Conservation (phyloP, 23 tunicate genomes). For the Styela clava region DNA sequence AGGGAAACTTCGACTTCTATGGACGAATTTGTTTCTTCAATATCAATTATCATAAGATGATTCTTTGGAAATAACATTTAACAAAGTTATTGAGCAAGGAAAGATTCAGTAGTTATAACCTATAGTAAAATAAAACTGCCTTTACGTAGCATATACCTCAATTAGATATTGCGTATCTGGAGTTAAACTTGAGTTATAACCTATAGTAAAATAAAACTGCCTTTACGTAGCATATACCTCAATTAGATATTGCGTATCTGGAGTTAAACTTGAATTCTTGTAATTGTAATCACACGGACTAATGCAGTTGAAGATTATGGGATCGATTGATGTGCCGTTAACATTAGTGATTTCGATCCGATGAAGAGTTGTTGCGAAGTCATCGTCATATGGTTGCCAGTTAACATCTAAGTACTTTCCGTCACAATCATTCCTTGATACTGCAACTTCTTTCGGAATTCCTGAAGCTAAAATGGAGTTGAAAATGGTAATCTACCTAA, state of each 20-base stretch:
- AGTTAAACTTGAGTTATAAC: neutral
- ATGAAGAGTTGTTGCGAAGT: neutral
- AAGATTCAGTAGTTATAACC: too few relatives aligned
- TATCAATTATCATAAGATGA: too few relatives aligned
- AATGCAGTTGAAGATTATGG: neutral
- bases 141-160: constrained; percentile 11
- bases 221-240: too few relatives aligned
- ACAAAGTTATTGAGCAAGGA: too few relatives aligned
- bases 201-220: too few relatives aligned
- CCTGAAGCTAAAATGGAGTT: neutral
- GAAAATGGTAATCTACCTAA: too few relatives aligned
- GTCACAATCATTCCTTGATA: neutral
- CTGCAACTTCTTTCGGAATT: neutral
- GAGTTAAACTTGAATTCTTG: neutral
- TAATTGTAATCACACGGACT: neutral
- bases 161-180: constrained; percentile 10
- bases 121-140: too few relatives aligned
- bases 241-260: constrained; percentile 9
- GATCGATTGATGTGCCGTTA: neutral
- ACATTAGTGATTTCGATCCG: neutral
- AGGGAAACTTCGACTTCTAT: too few relatives aligned
- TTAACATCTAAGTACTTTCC: neutral
- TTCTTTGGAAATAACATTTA: too few relatives aligned
- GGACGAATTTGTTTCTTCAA: too few relatives aligned
- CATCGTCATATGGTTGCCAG: neutral